Evolutionary conservation across 2,797 vertebrate genomes (phyloP).

Genomic region (Rhinophrynus dorsalis): DNA sequence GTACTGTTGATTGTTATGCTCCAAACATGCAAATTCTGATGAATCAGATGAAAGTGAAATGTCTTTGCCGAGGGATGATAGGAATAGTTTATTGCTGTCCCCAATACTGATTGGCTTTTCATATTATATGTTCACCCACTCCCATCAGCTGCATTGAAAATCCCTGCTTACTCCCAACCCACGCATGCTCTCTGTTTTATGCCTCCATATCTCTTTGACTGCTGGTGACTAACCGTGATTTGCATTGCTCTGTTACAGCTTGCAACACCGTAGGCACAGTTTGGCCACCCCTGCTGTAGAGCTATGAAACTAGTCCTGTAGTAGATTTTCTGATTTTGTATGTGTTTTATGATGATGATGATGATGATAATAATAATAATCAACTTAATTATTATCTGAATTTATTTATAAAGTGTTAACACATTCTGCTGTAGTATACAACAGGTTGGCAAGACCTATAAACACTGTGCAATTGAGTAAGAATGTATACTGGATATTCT

Average conservation of each 20-base stretch:
- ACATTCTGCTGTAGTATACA: too few species aligned
- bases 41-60: neutral
- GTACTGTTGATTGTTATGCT: neutral
- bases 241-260: constrained; percentile 29
- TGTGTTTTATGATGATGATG: too few species aligned
- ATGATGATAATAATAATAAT: too few species aligned
- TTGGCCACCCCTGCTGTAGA: too few species aligned
- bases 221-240: constrained; percentile 29
- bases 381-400: too few species aligned
- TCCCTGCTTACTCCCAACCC: constrained; percentile 17
- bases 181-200: constrained; percentile 23
- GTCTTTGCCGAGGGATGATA: neutral
- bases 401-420: too few species aligned
- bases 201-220: constrained; percentile 2
- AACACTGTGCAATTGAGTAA: too few species aligned
- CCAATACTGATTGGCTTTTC: constrained; percentile 9
- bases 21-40: neutral
- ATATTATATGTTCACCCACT: constrained; percentile 28
- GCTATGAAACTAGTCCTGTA: too few species aligned
- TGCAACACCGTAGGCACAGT: neutral
- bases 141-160: constrained; percentile 26
- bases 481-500: too few species aligned
- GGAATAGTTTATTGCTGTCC: neutral
- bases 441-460: too few species aligned
- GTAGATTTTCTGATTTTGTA: too few species aligned